Conservation (phyloP, 2,888 invertebrate species). For the Drosophila yooni region DNA sequence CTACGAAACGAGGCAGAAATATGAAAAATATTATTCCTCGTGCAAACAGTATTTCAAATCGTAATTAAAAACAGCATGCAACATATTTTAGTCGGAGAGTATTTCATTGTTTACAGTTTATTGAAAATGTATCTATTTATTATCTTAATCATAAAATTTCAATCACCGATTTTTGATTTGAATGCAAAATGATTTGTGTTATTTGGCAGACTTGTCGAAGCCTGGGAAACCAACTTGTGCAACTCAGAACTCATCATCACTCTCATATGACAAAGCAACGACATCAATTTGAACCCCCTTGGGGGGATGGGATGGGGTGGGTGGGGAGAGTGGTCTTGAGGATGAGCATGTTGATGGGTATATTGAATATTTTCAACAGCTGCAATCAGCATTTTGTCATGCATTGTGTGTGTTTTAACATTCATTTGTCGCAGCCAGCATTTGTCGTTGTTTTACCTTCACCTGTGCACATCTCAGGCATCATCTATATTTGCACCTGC, state of each 20-base stretch:
- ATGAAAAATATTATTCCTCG: not conserved
- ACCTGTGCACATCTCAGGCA: not conserved
- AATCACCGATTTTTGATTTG: not conserved
- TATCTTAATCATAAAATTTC: not conserved
- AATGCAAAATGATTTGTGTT: not conserved
- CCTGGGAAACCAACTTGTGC: not conserved
- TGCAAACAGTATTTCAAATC: not conserved
- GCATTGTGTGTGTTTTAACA: slow-evolving; percentile 46
- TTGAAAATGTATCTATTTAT: not conserved
- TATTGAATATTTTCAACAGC: slow-evolving; percentile 27
- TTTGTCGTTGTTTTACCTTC: not conserved
- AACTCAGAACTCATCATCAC: slow-evolving; percentile 13
- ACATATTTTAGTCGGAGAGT: not conserved
- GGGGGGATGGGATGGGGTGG: no score
- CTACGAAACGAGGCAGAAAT: not conserved
- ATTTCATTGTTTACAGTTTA: not conserved
- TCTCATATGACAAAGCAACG: slow-evolving; percentile 43
- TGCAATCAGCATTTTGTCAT: slow-evolving; percentile 61
- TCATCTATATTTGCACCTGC: slow-evolving; percentile 12
- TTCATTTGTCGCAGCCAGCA: slow-evolving; percentile 47
- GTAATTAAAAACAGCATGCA: not conserved
- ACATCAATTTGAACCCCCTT: slow-evolving; percentile 18
- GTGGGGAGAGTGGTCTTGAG: no score
- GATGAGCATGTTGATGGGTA: no score
- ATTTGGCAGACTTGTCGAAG: not conserved